These are phyloP conservation scores for Thomomys bottae DNA, from an alignment of 2,113 vertebrate species.

Conservation along the genomic window DNA sequence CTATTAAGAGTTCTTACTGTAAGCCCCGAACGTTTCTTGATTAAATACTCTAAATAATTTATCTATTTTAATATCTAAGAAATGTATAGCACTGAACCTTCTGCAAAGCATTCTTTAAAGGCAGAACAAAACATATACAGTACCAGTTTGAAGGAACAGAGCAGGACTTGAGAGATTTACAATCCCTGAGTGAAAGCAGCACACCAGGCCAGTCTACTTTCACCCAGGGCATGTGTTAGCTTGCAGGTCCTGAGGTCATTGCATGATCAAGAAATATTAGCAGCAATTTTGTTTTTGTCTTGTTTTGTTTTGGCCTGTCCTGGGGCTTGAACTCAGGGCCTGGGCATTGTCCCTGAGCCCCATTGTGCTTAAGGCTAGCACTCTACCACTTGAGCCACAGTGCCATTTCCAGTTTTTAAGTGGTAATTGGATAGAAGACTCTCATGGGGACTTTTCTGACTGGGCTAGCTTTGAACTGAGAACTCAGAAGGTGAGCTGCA, in stretches of 20 bases:
- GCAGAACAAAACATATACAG: slow-evolving; percentile 17
- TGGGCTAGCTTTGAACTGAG: too few species aligned
- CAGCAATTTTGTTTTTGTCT: not conserved
- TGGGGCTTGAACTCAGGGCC: too few species aligned
- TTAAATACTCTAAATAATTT: slow-evolving; percentile 1
- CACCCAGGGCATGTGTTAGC: not conserved
- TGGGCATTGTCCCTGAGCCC: too few species aligned
- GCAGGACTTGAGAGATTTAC: not conserved
- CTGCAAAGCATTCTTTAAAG: slow-evolving; percentile 7
- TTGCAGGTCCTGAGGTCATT: not conserved
- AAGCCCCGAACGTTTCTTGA: not conserved
- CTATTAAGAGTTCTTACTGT: slow-evolving; percentile 19
- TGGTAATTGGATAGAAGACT: too few species aligned
- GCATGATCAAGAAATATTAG: slow-evolving; percentile 15
- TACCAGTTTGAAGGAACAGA: not conserved
- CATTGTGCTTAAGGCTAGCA: too few species aligned
- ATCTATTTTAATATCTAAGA: not conserved
- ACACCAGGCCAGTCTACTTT: not conserved
- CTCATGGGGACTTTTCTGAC: too few species aligned
- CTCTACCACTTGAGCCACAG: too few species aligned
- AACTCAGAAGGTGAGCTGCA: too few species aligned
- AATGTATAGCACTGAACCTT: not conserved
- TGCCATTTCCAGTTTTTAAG: too few species aligned
- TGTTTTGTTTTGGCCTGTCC: too few species aligned
- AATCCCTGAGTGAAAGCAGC: not conserved